These are phyloP conservation scores for Regulus satrapa DNA, from an alignment of 2,113 vertebrate genomes.

Conservation along the genomic window DNA sequence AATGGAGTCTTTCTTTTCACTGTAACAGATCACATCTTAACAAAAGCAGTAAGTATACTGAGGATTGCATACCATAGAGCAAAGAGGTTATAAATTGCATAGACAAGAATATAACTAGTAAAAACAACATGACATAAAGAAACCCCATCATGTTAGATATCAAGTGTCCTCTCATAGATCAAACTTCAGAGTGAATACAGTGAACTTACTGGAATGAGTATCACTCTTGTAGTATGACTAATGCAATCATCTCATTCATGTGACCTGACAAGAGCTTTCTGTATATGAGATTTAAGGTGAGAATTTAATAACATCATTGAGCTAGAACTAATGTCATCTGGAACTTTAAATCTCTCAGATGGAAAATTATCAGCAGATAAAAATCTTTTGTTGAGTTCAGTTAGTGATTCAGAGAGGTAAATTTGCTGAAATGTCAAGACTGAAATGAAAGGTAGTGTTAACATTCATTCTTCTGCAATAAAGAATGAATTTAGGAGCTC, in stretches of 20 bases:
- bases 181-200: constrained; percentile 4
- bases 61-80: background rate
- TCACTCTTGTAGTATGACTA: constrained; percentile 29
- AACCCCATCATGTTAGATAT: background rate
- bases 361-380: constrained; percentile 53
- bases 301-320: constrained; percentile 60
- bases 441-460: constrained; percentile 15
- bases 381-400: constrained; percentile 57
- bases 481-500: background rate
- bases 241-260: constrained; percentile 35
- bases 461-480: background rate
- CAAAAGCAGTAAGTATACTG: background rate
- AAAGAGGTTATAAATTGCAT: background rate
- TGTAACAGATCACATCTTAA: background rate
- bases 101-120: background rate
- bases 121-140: background rate
- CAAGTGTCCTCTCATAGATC: background rate
- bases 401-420: constrained; percentile 44
- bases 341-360: constrained; percentile 57
- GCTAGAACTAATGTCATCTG: constrained; percentile 44
- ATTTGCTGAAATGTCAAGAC: constrained; percentile 17
- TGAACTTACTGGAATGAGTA: constrained; percentile 2
- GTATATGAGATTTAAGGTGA: constrained; percentile 50
- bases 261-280: constrained; percentile 56
- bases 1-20: background rate